Evolutionary conservation across 2,113 vertebrate species (phyloP), one percentile per base, ranked within the genome.

Genomic region (Sinocyclocheilus rhinocerous): DNA sequence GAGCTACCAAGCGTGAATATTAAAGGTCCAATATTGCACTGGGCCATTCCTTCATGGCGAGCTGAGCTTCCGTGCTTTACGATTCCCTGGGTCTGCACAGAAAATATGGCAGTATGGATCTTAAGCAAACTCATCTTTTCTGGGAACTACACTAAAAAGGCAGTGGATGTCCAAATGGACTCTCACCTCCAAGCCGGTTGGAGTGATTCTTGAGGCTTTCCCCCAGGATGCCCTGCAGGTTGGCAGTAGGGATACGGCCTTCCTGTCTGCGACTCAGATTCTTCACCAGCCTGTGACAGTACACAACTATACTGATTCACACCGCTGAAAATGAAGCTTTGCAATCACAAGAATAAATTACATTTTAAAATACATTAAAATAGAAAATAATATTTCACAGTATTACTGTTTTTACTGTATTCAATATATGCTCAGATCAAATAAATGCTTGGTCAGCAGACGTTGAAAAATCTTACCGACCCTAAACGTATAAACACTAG

Each of bases 191-290:
- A 4, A 95, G 91, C 93, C 93, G 94, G 89, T 85, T 90, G 91
- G 93, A 94, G 90, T 88, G 90, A 92, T 95, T 95, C 52, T 91
- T 93, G 91, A 90, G 93, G 91, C 91, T 93, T 91, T 95, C 92
- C 72, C 94, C 93, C 1, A 96, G 90, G 85, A 97, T 92, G 83
- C 94, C 90, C 90, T 95, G 95, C 92, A 97, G 94, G 73, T 91
- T 95, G 86, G 95, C 89, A 39, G 93, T 90, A 45, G 93, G 93
- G 63, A 97, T 87, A 91, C 95, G 95, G 88, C 95, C 95, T 92
- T 98, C 95, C 93, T 96, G 96, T 87, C 93, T 96, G 91, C 94
- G 94, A 90, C 95, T 97, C 89, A 97, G 91, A 91, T 97, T 98
- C 92, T 95, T 96, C 91, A 97, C 95, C 91, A 97, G 91, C 96